A percentile compares a stretch with the other conserved stretches of the same genome.
phyloP scores from a whole-genome alignment of 2,888 invertebrate species.

The Nymphalis urticae region DNA sequence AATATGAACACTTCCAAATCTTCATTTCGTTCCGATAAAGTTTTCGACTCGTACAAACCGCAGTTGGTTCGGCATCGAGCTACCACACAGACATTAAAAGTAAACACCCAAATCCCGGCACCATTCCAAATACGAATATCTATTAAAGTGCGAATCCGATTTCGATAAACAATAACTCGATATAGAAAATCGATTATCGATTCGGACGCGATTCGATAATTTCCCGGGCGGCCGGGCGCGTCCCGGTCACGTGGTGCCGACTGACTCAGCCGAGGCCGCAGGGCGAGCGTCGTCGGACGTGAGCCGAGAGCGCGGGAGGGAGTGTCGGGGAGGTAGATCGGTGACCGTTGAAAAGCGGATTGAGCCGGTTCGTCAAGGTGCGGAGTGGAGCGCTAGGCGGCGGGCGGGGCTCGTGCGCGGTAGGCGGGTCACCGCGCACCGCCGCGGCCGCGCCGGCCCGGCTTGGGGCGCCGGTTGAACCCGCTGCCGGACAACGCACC shows the following conservation, averaged over 20 bases:
- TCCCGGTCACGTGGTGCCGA: background rate
- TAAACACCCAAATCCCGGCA: background rate
- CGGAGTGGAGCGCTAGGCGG: slow-evolving; percentile 48
- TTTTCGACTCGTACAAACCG: background rate
- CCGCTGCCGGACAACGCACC: slow-evolving; percentile 51
- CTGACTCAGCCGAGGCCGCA: background rate
- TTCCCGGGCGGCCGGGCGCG: background rate
- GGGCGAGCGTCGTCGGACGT: background rate
- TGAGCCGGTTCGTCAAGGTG: slow-evolving; percentile 19
- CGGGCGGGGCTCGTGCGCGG: slow-evolving; percentile 40
- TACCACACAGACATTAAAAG: background rate
- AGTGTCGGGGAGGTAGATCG: slow-evolving; percentile 1
- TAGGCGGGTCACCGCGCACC: slow-evolving; percentile 56
- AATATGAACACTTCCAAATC: background rate
- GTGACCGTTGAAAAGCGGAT: slow-evolving; percentile 11
- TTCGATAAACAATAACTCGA: background rate
- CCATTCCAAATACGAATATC: background rate
- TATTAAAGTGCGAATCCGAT: background rate
- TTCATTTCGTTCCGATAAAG: background rate
- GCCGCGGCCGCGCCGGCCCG: slow-evolving; percentile 68
- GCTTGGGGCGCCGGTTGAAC: slow-evolving; percentile 74
- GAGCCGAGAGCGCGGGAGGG: background rate
- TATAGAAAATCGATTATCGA: background rate
- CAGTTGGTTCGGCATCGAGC: background rate
- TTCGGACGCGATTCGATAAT: background rate